Conservation (phyloP, 2,888 invertebrate species). For the Euplexia lucipara region DNA sequence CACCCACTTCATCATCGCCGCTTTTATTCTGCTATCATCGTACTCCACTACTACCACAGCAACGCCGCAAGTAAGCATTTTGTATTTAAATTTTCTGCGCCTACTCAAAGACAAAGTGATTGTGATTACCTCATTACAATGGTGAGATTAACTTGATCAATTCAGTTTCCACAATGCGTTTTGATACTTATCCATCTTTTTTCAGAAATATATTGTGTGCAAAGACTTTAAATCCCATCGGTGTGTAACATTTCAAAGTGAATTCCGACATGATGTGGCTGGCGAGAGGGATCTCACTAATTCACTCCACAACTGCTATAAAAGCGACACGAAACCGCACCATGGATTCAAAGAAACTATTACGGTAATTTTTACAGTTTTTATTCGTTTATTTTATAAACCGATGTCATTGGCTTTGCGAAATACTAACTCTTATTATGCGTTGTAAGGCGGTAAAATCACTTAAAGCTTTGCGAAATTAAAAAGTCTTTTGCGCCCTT, state of each 20-base stretch:
- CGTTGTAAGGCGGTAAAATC: constrained; percentile 27
- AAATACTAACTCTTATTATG: constrained; percentile 23
- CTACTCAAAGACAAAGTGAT: constrained; percentile 16
- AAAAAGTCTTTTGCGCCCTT: constrained; percentile 34
- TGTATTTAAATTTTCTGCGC: constrained; percentile 8
- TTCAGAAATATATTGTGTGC: constrained; percentile 72
- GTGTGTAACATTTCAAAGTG: constrained; percentile 73
- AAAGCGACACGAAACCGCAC: constrained; percentile 66
- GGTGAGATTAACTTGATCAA: not conserved
- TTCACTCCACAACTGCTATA: constrained; percentile 69
- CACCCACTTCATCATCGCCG: constrained; percentile 27
- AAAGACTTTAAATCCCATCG: constrained; percentile 67
- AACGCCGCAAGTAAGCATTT: constrained; percentile 64
- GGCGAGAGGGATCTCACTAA: constrained; percentile 52
- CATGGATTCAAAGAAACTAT: constrained; percentile 56
- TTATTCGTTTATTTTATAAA: not conserved
- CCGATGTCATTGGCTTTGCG: constrained; percentile 46
- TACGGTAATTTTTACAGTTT: constrained; percentile 60
- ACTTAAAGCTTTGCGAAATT: constrained; percentile 48
- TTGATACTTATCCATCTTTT: constrained; percentile 41
- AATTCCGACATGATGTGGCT: constrained; percentile 52
- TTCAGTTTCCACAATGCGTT: constrained; percentile 19
- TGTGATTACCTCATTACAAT: constrained; percentile 8
- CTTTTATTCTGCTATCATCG: constrained; percentile 44
- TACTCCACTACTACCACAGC: constrained; percentile 40